Evolutionary conservation across 2,888 invertebrate species (phyloP).

Genomic region (Temnothorax unifasciatus): DNA sequence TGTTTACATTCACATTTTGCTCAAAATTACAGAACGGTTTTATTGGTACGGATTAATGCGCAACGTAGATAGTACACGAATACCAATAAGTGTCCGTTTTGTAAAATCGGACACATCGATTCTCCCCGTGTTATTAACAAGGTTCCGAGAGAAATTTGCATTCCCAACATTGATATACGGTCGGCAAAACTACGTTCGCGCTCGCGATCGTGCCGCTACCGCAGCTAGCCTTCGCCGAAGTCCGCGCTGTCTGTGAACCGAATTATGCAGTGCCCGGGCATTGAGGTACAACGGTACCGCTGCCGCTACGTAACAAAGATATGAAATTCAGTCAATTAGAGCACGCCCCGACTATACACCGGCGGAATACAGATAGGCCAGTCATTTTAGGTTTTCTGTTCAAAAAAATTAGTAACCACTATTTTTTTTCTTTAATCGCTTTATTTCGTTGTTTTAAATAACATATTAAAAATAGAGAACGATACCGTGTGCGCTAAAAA

Average conservation of each 20-base stretch:
- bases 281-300: slow-evolving; percentile 30
- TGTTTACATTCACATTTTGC: not conserved
- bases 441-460: too few species aligned
- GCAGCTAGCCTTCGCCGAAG: slow-evolving; percentile 19
- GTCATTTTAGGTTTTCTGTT: too few species aligned
- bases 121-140: slow-evolving; percentile 13
- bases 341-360: slow-evolving; percentile 28
- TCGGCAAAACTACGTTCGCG: slow-evolving; percentile 18
- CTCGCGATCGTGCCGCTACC: not conserved
- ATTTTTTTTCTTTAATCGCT: too few species aligned
- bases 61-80: not conserved
- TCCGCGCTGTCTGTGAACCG: slow-evolving; percentile 23
- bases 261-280: slow-evolving; percentile 21
- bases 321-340: slow-evolving; percentile 70
- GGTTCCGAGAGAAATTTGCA: slow-evolving; percentile 44
- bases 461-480: too few species aligned
- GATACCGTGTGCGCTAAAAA: too few species aligned
- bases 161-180: slow-evolving; percentile 26
- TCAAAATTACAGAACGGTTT: not conserved
- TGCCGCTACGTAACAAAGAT: slow-evolving; percentile 53
- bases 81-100: slow-evolving; percentile 1
- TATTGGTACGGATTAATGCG: slow-evolving; percentile 17
- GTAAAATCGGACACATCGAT: slow-evolving; percentile 19
- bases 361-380: slow-evolving; percentile 61
- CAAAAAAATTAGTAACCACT: too few species aligned